Evolutionary conservation across 2,888 invertebrate genomes (phyloP).

Genomic region (Disparrhopalites patrizii): DNA sequence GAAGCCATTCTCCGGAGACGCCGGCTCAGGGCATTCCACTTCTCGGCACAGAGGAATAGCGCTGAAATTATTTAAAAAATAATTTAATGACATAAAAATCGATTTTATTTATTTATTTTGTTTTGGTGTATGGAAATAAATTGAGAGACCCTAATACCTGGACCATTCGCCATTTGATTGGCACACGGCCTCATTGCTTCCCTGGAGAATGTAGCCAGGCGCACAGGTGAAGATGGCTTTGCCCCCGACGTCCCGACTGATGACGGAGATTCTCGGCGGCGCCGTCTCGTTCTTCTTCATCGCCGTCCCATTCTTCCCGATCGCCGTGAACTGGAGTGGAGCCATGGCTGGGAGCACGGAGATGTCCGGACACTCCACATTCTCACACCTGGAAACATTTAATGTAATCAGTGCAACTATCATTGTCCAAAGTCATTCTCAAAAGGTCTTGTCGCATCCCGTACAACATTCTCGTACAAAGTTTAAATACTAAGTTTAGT

Average conservation of each 20-base stretch:
- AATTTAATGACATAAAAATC: not conserved
- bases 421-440: not conserved
- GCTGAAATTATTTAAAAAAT: not conserved
- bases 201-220: conserved; percentile 70
- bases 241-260: conserved; percentile 72
- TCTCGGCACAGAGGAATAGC: conserved; percentile 23
- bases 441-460: not conserved
- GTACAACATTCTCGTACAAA: not conserved
- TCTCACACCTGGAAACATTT: conserved; percentile 21
- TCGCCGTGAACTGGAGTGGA: conserved; percentile 26
- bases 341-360: conserved; percentile 41
- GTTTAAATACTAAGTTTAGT: too few relatives aligned
- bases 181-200: conserved; percentile 53
- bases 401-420: not conserved
- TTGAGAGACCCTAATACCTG: conserved; percentile 62
- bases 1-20: conserved; percentile 71
- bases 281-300: conserved; percentile 54
- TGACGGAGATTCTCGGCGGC: conserved; percentile 57
- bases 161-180: conserved; percentile 57
- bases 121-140: conserved; percentile 51
- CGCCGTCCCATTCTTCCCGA: conserved; percentile 39
- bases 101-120: not conserved
- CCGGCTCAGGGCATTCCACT: conserved; percentile 64
- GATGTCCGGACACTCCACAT: conserved; percentile 44
- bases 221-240: conserved; percentile 75